phyloP scores from a whole-genome alignment of 2,888 invertebrate species.

The Ormia ochracea region DNA sequence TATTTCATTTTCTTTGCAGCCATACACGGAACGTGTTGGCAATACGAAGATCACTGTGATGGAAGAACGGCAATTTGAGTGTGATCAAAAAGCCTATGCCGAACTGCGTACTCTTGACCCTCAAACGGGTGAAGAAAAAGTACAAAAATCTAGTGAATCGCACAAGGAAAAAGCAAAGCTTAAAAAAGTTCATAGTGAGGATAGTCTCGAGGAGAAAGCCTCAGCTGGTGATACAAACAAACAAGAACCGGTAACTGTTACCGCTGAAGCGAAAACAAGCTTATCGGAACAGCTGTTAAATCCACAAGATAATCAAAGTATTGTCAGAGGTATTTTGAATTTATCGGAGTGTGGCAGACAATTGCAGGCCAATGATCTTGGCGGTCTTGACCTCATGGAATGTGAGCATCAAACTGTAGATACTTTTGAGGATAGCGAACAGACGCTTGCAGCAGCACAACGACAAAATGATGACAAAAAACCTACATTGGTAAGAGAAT shows the following conservation, averaged over 20 bases:
- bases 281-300: constrained; percentile 72
- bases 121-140: constrained; percentile 71
- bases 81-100: constrained; percentile 70
- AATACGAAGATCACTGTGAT: constrained; percentile 66
- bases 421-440: constrained; percentile 68
- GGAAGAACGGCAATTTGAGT: constrained; percentile 71
- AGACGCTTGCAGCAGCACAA: constrained; percentile 57
- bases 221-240: constrained; percentile 4
- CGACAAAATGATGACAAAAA: constrained; percentile 33
- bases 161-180: constrained; percentile 71
- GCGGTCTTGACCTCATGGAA: constrained; percentile 69
- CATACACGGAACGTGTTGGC: constrained; percentile 68
- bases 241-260: constrained; percentile 72
- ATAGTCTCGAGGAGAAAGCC: constrained; percentile 67
- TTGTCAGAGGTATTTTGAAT: constrained; percentile 76
- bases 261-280: constrained; percentile 73
- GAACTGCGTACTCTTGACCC: constrained; percentile 69
- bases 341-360: constrained; percentile 76
- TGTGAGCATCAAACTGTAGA: constrained; percentile 71
- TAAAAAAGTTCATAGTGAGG: constrained; percentile 71
- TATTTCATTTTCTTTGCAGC: constrained; percentile 70
- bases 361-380: constrained; percentile 67
- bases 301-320: constrained; percentile 76
- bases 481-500: constrained; percentile 66
- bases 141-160: constrained; percentile 70